phyloP scores from a whole-genome alignment of 2,888 invertebrate genomes.

The Caenorhabditis afra region DNA sequence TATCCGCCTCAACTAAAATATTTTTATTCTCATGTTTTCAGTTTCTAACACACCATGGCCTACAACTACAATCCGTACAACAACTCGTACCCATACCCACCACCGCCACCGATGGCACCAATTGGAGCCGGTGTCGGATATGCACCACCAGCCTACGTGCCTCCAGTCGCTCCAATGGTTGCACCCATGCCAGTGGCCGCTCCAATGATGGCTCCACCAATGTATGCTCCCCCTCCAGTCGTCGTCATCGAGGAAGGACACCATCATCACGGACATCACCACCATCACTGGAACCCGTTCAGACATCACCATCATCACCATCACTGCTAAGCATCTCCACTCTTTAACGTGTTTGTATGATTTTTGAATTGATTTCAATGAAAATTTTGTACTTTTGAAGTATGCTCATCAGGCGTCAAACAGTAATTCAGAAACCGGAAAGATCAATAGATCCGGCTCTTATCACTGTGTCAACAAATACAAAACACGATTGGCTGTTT shows the following conservation, averaged over 20 bases:
- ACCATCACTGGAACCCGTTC: slow-evolving; percentile 23
- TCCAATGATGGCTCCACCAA: slow-evolving; percentile 23
- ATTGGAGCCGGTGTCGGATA: slow-evolving; percentile 4
- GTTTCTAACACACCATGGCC: slow-evolving; percentile 21
- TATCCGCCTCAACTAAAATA: background rate
- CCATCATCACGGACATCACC: slow-evolving; percentile 26
- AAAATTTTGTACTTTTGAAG: too few relatives aligned
- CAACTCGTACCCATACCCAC: slow-evolving; percentile 38
- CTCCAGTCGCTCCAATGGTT: slow-evolving; percentile 7
- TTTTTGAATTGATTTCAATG: background rate
- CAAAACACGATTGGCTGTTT: too few relatives aligned
- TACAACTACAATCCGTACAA: slow-evolving; percentile 50
- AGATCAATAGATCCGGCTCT: too few relatives aligned
- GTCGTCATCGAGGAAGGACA: slow-evolving; percentile 23
- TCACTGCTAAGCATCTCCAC: background rate
- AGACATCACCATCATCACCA: slow-evolving; percentile 8
- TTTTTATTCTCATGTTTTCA: background rate
- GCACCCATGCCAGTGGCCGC: background rate
- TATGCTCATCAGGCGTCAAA: too few relatives aligned
- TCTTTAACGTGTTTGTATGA: background rate
- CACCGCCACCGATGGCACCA: background rate
- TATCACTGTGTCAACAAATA: too few relatives aligned
- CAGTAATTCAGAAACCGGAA: too few relatives aligned
- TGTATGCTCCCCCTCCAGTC: slow-evolving; percentile 21
- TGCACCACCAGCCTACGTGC: slow-evolving; percentile 17